These are phyloP conservation scores for Teleopsis dalmanni DNA, from an alignment of 1,140 invertebrate species.

Conservation along the genomic window DNA sequence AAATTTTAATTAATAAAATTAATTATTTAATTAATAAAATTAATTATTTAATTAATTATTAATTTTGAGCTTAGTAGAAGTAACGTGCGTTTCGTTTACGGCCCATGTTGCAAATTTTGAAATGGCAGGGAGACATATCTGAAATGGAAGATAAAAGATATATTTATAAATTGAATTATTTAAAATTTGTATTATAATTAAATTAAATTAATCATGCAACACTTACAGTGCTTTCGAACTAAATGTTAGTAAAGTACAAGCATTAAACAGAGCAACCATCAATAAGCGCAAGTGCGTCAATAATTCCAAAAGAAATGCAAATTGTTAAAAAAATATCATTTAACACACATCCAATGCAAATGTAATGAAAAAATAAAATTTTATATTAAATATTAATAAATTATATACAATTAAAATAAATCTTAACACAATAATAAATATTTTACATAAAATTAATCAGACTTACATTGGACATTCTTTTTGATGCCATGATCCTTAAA, in stretches of 20 bases:
- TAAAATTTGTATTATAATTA: background rate
- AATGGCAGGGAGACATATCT: conserved; percentile 41
- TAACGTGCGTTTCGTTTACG: conserved; percentile 32
- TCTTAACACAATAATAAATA: no score
- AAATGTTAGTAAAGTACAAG: background rate
- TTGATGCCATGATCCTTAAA: conserved; percentile 32
- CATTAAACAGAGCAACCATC: no score
- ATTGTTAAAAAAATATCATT: background rate
- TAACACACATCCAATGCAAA: background rate
- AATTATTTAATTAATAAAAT: background rate
- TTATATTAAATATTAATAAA: background rate
- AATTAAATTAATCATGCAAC: conserved; percentile 18
- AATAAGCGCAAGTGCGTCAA: no score
- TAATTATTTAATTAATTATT: no score
- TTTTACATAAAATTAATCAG: no score
- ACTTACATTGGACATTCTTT: conserved; percentile 41
- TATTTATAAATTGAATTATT: background rate
- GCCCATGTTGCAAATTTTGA: conserved; percentile 41
- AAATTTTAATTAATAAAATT: no score
- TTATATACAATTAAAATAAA: no score
- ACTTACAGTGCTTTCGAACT: conserved; percentile 43
- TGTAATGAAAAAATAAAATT: background rate
- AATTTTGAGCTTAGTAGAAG: background rate
- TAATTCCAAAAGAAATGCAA: background rate
- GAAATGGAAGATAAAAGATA: background rate